phyloP scores from a whole-genome alignment of 2,888 invertebrate genomes.

The Agrochola macilenta region DNA sequence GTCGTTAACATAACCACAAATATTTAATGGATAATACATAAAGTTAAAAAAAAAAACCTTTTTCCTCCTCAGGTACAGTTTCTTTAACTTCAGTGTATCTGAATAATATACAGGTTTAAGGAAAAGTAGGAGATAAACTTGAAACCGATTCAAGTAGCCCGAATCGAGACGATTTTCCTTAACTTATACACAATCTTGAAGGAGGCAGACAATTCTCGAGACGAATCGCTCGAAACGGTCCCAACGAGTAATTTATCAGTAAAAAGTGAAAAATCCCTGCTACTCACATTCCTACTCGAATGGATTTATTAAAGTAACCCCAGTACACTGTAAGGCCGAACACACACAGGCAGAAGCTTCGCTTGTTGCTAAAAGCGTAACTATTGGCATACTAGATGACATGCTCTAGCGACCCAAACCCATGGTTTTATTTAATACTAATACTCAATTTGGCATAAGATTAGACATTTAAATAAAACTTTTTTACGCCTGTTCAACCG shows the following conservation, averaged over 20 bases:
- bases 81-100: not conserved
- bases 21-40: not conserved
- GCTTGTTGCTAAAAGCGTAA: not conserved
- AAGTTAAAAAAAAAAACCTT: not conserved
- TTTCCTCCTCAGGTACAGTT: not conserved
- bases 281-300: conserved; percentile 41
- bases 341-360: not conserved
- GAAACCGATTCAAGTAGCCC: conserved; percentile 15
- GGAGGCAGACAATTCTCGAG: conserved; percentile 4
- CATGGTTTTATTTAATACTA: too few relatives aligned
- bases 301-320: conserved; percentile 36
- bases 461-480: too few relatives aligned
- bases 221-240: conserved; percentile 12
- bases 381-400: too few relatives aligned
- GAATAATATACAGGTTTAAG: not conserved
- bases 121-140: not conserved
- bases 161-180: conserved; percentile 7
- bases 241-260: conserved; percentile 24
- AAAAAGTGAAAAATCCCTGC: conserved; percentile 38
- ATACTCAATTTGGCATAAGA: too few relatives aligned
- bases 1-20: not conserved
- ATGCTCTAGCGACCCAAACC: too few relatives aligned
- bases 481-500: too few relatives aligned
- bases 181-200: conserved; percentile 3
- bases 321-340: not conserved